Percentiles rank a stretch among this genome's conserved stretches.
Evolutionary conservation across 2,888 invertebrate genomes (phyloP).

Genomic region (Fragum whitleyi): DNA sequence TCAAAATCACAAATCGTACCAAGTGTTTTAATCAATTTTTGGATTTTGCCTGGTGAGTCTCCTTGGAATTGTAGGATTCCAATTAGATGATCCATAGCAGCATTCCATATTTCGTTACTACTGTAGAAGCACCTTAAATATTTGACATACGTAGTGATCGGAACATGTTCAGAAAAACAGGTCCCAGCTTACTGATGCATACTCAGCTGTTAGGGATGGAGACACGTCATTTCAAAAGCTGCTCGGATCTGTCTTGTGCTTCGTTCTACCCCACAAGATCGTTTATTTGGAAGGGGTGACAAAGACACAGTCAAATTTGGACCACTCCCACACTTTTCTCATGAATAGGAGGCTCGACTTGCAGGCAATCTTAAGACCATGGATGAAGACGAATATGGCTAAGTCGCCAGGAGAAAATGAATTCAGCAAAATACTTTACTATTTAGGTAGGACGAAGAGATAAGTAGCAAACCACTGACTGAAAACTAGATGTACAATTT

Average conservation of each 20-base stretch:
- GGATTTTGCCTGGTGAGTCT: too few species aligned
- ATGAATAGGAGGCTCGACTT: constrained; percentile 30
- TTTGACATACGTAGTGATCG: too few species aligned
- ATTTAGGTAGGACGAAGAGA: neutral
- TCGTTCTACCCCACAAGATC: neutral
- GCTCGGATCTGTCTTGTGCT: neutral
- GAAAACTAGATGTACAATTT: neutral
- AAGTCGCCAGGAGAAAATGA: constrained; percentile 3
- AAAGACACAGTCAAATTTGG: constrained; percentile 11
- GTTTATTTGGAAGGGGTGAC: constrained; percentile 12
- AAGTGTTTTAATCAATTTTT: too few species aligned
- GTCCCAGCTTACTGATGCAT: neutral
- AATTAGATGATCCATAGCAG: too few species aligned
- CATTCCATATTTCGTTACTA: too few species aligned
- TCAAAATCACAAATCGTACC: too few species aligned
- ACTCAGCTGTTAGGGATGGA: neutral
- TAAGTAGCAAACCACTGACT: neutral
- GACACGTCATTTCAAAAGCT: neutral
- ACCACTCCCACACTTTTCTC: neutral
- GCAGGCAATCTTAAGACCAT: constrained; percentile 17
- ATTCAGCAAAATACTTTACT: constrained; percentile 29
- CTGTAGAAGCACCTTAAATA: too few species aligned
- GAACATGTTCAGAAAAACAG: too few species aligned
- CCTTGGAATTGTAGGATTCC: too few species aligned
- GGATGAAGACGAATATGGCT: constrained; percentile 34